These are phyloP conservation scores for Rhopilema esculentum DNA, from an alignment of 30 jellyfish, hydroid and myxozoan species.

Conservation along the genomic window DNA sequence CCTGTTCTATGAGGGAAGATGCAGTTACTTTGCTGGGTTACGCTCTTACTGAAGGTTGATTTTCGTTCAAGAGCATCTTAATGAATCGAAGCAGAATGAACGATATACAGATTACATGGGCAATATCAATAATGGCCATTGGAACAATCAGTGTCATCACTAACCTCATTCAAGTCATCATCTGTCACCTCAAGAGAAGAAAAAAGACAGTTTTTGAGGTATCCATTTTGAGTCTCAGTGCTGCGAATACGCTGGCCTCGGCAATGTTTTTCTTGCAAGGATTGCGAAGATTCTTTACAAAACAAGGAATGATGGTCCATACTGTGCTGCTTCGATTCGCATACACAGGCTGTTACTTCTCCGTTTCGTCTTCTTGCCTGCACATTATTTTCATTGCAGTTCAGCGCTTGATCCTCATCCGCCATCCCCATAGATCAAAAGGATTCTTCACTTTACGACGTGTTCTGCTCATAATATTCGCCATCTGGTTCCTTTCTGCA, in stretches of 20 bases:
- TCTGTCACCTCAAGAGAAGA: not conserved
- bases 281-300: slow-evolving; percentile 9
- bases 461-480: not conserved
- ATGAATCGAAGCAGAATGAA: not conserved
- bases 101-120: not conserved
- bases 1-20: not conserved
- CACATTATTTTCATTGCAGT: slow-evolving; percentile 34
- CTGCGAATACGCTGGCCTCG: slow-evolving; percentile 16
- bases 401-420: slow-evolving; percentile 30
- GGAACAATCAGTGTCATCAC: not conserved
- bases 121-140: not conserved
- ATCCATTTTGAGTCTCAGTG: slow-evolving; percentile 19
- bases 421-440: slow-evolving; percentile 12
- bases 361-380: slow-evolving; percentile 19
- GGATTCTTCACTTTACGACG: not conserved
- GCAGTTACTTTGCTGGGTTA: not conserved
- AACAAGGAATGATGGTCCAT: slow-evolving; percentile 5
- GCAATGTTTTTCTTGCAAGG: slow-evolving; percentile 37
- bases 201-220: not conserved
- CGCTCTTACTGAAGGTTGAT: not conserved
- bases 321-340: slow-evolving; percentile 34
- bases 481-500: slow-evolving; percentile 17
- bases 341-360: slow-evolving; percentile 31
- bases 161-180: slow-evolving; percentile 2
- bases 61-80: not conserved